Evolutionary conservation across 2,797 vertebrate species (phyloP).

Genomic region (Stomatorhinus walkeri): DNA sequence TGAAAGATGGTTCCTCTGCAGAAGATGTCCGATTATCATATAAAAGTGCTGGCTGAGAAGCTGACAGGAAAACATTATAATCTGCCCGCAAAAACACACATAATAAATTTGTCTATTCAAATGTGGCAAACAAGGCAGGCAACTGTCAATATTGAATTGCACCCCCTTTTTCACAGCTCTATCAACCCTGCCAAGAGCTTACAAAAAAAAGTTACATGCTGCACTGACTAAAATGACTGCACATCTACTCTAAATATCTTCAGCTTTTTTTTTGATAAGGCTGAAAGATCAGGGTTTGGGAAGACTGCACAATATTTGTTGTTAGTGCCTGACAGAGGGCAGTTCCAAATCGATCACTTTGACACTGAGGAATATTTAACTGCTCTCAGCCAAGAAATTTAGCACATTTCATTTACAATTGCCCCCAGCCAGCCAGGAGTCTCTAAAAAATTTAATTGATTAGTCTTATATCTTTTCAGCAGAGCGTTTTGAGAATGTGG

Average conservation of each 20-base stretch:
- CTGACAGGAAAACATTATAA: background rate
- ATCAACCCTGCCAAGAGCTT: slow-evolving; percentile 2
- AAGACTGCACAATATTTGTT: background rate
- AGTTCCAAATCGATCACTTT: background rate
- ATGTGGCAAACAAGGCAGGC: background rate
- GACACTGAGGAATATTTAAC: background rate
- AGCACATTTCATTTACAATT: background rate
- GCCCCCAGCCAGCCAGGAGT: background rate
- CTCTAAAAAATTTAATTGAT: background rate
- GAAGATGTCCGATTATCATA: background rate
- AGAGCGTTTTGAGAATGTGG: background rate
- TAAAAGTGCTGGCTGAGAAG: background rate
- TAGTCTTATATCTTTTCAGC: background rate
- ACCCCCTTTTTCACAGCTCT: background rate
- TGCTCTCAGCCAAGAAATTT: background rate
- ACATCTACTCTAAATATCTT: background rate
- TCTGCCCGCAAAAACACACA: slow-evolving; percentile 7
- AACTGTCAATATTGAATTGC: slow-evolving; percentile 6
- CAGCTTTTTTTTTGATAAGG: background rate
- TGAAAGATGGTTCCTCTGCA: background rate
- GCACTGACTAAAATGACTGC: background rate
- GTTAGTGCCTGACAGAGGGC: background rate
- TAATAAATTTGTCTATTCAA: background rate
- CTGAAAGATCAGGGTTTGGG: slow-evolving; percentile 1
- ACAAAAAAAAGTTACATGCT: background rate